These are phyloP conservation scores for Cosmia pyralina DNA, from an alignment of 2,888 invertebrate genomes.

Conservation along the genomic window DNA sequence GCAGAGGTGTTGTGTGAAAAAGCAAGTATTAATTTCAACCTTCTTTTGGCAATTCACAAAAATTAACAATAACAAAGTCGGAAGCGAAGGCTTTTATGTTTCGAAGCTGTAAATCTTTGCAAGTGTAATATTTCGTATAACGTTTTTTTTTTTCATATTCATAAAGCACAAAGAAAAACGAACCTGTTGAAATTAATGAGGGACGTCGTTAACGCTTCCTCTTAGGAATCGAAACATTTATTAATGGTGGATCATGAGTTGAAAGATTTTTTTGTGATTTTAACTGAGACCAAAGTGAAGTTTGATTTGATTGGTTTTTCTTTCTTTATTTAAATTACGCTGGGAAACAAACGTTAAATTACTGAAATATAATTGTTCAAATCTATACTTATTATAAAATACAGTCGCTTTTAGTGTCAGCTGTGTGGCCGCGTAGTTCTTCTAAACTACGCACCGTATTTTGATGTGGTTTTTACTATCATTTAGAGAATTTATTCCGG, in stretches of 20 bases:
- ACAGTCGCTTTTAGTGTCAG: no score
- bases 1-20: not conserved
- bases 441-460: no score
- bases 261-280: slow-evolving; percentile 18
- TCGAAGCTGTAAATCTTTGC: not conserved
- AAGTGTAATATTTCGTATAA: slow-evolving; percentile 15
- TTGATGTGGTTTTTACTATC: no score
- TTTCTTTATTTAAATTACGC: not conserved
- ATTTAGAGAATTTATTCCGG: no score
- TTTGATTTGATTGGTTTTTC: slow-evolving; percentile 5
- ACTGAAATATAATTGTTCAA: no score
- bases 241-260: slow-evolving; percentile 53
- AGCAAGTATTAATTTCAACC: not conserved
- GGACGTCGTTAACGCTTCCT: slow-evolving; percentile 69
- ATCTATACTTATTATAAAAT: no score
- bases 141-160: slow-evolving; percentile 40
- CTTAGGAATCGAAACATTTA: slow-evolving; percentile 59
- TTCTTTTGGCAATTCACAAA: not conserved
- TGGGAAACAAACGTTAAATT: not conserved
- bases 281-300: not conserved
- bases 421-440: no score
- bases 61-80: not conserved
- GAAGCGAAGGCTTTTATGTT: slow-evolving; percentile 1
- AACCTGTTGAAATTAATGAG: slow-evolving; percentile 73
- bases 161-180: slow-evolving; percentile 40